Percentiles rank a stretch among this genome's conserved stretches.
phyloP scores from a whole-genome alignment of 2,888 invertebrate genomes.

The Cerceris rybyensis region DNA sequence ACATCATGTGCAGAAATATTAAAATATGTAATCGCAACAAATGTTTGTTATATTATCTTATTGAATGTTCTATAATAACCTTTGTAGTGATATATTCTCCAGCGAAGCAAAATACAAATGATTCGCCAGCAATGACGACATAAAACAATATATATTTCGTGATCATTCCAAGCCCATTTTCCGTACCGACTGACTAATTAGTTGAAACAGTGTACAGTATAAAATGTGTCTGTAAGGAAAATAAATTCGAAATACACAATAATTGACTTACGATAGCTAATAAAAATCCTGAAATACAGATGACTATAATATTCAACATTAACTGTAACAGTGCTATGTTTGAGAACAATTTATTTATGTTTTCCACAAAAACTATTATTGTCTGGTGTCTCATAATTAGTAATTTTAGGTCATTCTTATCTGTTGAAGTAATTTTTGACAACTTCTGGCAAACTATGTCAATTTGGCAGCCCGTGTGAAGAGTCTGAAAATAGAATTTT shows the following conservation, averaged over 20 bases:
- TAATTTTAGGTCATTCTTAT: constrained; percentile 7
- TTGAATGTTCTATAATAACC: constrained; percentile 23
- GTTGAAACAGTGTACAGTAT: not conserved
- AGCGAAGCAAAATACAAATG: constrained; percentile 58
- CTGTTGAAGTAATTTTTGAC: not conserved
- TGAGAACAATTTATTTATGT: constrained; percentile 39
- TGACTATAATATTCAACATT: constrained; percentile 30
- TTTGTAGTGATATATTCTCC: constrained; percentile 58
- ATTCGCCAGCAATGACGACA: constrained; percentile 46
- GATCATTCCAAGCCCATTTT: constrained; percentile 13
- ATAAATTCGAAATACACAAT: too few species aligned
- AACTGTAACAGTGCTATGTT: constrained; percentile 52
- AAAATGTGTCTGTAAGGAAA: too few species aligned
- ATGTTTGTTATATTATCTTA: too few species aligned
- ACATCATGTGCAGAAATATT: not conserved
- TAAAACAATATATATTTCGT: constrained; percentile 53
- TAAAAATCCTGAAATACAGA: constrained; percentile 47
- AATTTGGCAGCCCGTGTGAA: constrained; percentile 47
- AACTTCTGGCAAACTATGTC: constrained; percentile 48
- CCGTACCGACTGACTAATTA: constrained; percentile 23
- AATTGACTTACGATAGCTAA: constrained; percentile 42
- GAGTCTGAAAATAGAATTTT: constrained; percentile 28
- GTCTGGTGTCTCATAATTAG: constrained; percentile 44
- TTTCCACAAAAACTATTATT: constrained; percentile 39
- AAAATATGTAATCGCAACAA: not conserved